These are phyloP conservation scores for Enchytraeus crypticus DNA, from an alignment of 2,888 invertebrate genomes.

Conservation along the genomic window DNA sequence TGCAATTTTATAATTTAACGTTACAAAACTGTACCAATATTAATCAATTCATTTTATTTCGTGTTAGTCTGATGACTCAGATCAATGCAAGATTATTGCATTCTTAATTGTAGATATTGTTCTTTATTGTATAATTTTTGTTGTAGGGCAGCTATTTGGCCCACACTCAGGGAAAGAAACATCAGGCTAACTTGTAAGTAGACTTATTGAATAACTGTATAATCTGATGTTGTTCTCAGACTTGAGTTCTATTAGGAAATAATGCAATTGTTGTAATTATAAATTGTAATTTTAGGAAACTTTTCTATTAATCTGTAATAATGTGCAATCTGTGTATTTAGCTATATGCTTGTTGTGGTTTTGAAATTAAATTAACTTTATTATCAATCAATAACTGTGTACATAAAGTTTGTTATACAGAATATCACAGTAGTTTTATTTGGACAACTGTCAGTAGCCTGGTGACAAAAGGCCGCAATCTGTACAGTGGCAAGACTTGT, in stretches of 20 bases:
- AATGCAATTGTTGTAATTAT: background rate
- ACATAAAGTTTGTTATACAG: no score
- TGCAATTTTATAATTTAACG: no score
- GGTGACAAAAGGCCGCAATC: no score
- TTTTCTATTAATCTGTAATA: no score
- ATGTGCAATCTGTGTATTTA: no score
- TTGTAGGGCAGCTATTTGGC: constrained; percentile 86
- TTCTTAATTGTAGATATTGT: background rate
- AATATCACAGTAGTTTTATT: no score
- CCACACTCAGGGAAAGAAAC: constrained; percentile 96
- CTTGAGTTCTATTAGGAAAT: background rate
- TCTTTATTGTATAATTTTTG: background rate
- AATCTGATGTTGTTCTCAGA: background rate
- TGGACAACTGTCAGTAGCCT: no score
- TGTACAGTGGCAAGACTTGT: no score
- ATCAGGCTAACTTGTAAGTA: constrained; percentile 81
- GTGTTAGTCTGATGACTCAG: background rate
- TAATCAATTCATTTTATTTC: background rate
- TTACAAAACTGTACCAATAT: background rate
- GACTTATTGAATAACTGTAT: background rate
- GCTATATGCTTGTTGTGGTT: no score
- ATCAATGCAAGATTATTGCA: background rate
- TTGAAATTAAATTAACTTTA: no score
- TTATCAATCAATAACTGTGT: no score
- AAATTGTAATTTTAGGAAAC: background rate